Base-by-base conservation (phyloP, 2,888 invertebrate genomes). In the Oeneis ivallda region DNA sequence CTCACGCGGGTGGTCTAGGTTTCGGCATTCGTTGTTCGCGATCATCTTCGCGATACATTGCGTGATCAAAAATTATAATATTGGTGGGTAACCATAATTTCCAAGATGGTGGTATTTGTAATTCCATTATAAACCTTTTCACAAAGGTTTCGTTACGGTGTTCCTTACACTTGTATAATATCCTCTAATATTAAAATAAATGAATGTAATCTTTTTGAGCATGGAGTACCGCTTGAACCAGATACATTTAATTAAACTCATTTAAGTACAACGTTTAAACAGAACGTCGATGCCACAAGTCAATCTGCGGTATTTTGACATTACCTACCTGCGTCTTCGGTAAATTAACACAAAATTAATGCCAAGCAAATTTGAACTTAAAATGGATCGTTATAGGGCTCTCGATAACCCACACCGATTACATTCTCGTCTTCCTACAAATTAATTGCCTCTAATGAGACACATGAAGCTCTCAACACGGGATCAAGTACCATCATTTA, bases 391-490 rank as follows among this genome's bases (percentile, higher is more conserved):
- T 57, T 26, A 69, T 67, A 73, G 70, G 66, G 68, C 60, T 64
- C 58, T 65, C 65, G 60, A 70, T 70, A 58, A 54, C 45, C 53
- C 57, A 61, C 58, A 61, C 65, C 72, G 72, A 72, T 74, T 70
- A 71, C 70, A 66, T 66, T 67, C 70, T 68, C 74, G 74, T 74
- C 66, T 71, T 66, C 72, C 78, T 76, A 76, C 80, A 82, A 84
- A 84, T 83, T 84, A 84, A 86, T 85, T 81, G 81, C 76, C 74
- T 81, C 80, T 85, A 85, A 87, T 84, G 83, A 84, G 82, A 82
- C 81, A 82, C 76, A 74, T 77, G 79, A 78, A 76, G 74, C 75
- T 72, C 72, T 70, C 65, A 49, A 60, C 68, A 17, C 54, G 62
- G 47, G 47, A 64, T 53, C 61, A 19, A 60, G 49, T 52, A 65